A percentile compares a stretch with the other conserved stretches of the same genome.
Conservation (phyloP, 2,797 vertebrate species). For the Peromyscus eremicus region DNA sequence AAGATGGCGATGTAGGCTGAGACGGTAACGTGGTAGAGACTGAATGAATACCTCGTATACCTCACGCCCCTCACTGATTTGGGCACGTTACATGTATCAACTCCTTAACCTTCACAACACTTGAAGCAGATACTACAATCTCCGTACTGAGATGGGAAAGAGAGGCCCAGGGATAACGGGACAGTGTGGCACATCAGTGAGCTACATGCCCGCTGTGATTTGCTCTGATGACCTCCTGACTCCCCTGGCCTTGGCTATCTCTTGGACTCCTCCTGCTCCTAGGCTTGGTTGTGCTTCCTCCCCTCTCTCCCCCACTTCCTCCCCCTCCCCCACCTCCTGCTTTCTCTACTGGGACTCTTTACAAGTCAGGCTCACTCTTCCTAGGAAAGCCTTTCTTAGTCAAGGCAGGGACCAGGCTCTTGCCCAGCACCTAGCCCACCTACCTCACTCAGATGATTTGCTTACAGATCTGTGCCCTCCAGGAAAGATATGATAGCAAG, state of each 20-base stretch:
- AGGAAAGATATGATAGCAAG: neutral
- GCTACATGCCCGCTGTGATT: neutral
- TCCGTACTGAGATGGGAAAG: neutral
- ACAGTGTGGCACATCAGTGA: neutral
- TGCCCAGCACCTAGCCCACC: neutral
- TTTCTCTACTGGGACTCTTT: neutral
- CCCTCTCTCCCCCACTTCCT: neutral
- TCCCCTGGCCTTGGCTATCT: neutral
- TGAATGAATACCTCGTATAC: neutral
- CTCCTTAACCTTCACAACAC: neutral
- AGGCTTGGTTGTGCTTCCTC: neutral
- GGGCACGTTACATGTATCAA: neutral
- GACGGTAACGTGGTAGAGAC: neutral
- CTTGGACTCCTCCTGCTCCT: neutral
- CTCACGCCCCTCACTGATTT: neutral
- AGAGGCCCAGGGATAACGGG: neutral
- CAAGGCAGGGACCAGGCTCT: neutral
- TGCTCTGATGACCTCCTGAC: neutral
- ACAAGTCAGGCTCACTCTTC: neutral
- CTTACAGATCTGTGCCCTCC: neutral
- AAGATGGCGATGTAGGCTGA: constrained; percentile 2
- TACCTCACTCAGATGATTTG: neutral
- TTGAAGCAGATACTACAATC: neutral
- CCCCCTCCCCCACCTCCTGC: neutral
- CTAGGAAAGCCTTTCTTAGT: neutral